Evolutionary conservation across 2,797 vertebrate genomes (phyloP).

Genomic region (Lacerta viridis): DNA sequence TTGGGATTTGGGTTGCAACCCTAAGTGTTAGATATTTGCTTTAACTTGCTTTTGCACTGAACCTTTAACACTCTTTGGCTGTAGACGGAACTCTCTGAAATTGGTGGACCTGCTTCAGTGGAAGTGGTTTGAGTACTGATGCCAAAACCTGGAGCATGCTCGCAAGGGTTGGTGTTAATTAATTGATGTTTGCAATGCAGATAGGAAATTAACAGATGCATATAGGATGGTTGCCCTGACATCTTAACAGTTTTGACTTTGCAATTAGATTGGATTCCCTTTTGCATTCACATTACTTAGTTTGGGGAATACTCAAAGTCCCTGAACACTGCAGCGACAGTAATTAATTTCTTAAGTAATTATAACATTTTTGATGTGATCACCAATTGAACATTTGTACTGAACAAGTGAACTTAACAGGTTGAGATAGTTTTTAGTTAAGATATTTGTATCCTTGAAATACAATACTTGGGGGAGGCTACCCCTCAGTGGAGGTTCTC

Average conservation of each 20-base stretch:
- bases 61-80: neutral
- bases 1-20: too few species aligned
- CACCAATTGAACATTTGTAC: constrained; percentile 49
- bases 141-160: constrained; percentile 15
- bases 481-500: too few species aligned
- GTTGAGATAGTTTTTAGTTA: constrained; percentile 24
- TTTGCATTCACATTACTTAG: constrained; percentile 50
- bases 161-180: constrained; percentile 52
- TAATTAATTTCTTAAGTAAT: constrained; percentile 71
- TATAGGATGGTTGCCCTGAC: constrained; percentile 50
- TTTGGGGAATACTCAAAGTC: constrained; percentile 59
- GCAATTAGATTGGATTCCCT: constrained; percentile 53
- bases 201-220: constrained; percentile 56
- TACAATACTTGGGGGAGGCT: neutral
- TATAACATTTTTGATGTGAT: constrained; percentile 61
- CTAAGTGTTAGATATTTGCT: neutral
- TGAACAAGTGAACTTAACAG: constrained; percentile 20
- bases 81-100: neutral
- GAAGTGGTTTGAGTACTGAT: neutral
- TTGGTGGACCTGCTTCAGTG: neutral
- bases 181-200: constrained; percentile 54
- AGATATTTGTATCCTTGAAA: constrained; percentile 17
- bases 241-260: constrained; percentile 60
- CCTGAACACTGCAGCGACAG: constrained; percentile 44
- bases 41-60: neutral